Base-by-base conservation (phyloP, 1,140 invertebrate genomes). In the Euwallacea similis region DNA sequence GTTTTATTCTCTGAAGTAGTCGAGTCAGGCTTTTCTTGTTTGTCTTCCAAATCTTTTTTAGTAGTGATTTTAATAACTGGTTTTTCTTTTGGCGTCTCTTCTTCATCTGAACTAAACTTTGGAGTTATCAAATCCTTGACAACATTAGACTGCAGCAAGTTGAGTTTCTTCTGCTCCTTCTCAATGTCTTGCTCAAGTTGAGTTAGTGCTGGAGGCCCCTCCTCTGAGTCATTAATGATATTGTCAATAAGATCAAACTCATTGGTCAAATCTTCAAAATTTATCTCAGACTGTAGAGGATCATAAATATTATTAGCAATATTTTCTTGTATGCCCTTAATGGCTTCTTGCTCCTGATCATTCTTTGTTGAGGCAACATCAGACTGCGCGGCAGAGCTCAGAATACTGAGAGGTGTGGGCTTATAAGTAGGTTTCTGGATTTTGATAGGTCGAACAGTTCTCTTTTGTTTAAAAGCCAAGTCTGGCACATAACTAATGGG, bases 241-340 rank as follows among this genome's bases (percentile, higher is more conserved):
- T 79, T 43, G 70, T 79, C 78, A 61, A 84, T 80, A 59, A 82
- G 74, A 69, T 82, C 78, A 73, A 84, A 84, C 46, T 85, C 82
- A 8, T 77, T 72, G 7, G 79, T 77, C 55, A 83, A 81, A 61
- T 81, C 79, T 72, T 83, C 81, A 41, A 82, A 73, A 44, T 79
- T 74, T 42, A 79, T 75, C 7, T 81, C 79, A 15, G 74, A 74
- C 44, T 70, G n/a, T 11, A 55, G 42, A 53, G 76, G 75, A 56
- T 76, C 75, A 60, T 78, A 77, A 43, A 74, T 68, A 15, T 63
- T 74, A 69, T 73, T 75, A 16, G 77, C 75, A 59, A 78, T 76
- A 65, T 76, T 77, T 62, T 78, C 72, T 66, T 77, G 73, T 41
- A 77, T 71, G 69, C 74, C 73, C 63, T 74, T 72, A 44, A 78